Conservation (phyloP, 2,888 invertebrate genomes). For the Linnaemya vulpina region DNA sequence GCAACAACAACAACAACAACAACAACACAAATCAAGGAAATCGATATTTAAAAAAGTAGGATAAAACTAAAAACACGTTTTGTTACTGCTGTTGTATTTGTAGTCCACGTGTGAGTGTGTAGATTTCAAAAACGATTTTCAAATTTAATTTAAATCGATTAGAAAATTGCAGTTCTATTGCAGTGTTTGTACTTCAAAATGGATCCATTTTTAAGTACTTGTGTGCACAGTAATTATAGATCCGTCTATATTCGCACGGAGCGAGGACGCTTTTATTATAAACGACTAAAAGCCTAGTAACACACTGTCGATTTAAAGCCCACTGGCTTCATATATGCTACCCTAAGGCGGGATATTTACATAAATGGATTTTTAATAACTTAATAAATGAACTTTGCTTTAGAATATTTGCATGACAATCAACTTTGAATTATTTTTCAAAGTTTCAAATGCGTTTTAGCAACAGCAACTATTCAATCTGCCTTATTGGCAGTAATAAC, state of each 20-base stretch:
- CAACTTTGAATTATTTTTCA: no score
- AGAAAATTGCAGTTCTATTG: constrained; percentile 46
- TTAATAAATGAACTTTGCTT: no score
- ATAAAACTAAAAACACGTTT: constrained; percentile 13
- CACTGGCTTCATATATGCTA: background rate
- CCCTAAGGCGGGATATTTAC: background rate
- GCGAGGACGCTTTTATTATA: background rate
- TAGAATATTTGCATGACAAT: background rate
- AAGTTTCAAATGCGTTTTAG: background rate
- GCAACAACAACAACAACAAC: constrained; percentile 13
- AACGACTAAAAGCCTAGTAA: background rate
- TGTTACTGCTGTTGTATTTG: background rate
- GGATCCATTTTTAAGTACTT: constrained; percentile 12
- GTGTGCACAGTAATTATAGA: constrained; percentile 26
- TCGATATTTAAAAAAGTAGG: constrained; percentile 53
- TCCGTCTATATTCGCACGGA: background rate
- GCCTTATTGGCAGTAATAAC: no score
- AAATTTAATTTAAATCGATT: constrained; percentile 56
- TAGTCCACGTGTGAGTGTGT: background rate
- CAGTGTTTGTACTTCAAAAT: constrained; percentile 6
- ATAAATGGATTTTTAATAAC: background rate
- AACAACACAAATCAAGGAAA: constrained; percentile 44
- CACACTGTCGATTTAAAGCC: background rate
- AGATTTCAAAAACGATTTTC: constrained; percentile 34
- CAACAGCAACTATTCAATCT: no score